These are phyloP conservation scores for Ptychodera flava DNA, from an alignment of 35 echinoderm and acorn worm genomes.

Conservation along the genomic window DNA sequence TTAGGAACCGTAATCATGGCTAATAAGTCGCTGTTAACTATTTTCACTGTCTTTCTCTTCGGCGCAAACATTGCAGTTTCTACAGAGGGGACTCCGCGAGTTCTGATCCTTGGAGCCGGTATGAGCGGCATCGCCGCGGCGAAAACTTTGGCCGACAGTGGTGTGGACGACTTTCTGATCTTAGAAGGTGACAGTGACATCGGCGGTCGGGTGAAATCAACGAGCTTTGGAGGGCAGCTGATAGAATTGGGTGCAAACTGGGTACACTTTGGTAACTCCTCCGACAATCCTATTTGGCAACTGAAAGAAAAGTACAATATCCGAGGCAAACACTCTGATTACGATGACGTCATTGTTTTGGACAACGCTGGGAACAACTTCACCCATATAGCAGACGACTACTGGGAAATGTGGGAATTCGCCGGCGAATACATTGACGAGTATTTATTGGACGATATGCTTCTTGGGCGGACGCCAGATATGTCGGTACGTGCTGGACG, in stretches of 20 bases:
- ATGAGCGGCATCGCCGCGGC: slow-evolving; percentile 19
- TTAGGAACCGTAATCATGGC: too few species aligned
- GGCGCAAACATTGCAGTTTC: too few species aligned
- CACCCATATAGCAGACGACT: background rate
- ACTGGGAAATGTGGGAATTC: background rate
- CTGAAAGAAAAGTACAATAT: background rate
- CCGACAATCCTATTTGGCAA: background rate
- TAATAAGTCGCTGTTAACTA: too few species aligned
- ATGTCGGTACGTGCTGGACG: background rate
- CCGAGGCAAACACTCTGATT: background rate
- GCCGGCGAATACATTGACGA: background rate
- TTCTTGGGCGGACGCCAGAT: slow-evolving; percentile 8
- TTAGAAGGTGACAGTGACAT: slow-evolving; percentile 25
- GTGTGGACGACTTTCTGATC: slow-evolving; percentile 34
- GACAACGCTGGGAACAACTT: background rate
- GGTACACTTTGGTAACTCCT: slow-evolving; percentile 25
- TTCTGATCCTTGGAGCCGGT: slow-evolving; percentile 34
- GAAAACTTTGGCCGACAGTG: slow-evolving; percentile 17
- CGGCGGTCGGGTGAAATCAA: slow-evolving; percentile 30
- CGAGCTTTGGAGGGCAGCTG: slow-evolving; percentile 24
- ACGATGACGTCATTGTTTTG: background rate
- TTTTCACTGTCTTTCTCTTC: too few species aligned
- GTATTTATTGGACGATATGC: background rate
- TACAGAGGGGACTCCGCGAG: too few species aligned
- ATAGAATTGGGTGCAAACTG: slow-evolving; percentile 30